These are phyloP conservation scores for Mustelus asterias DNA, from an alignment of 2,113 vertebrate species.

Conservation along the genomic window DNA sequence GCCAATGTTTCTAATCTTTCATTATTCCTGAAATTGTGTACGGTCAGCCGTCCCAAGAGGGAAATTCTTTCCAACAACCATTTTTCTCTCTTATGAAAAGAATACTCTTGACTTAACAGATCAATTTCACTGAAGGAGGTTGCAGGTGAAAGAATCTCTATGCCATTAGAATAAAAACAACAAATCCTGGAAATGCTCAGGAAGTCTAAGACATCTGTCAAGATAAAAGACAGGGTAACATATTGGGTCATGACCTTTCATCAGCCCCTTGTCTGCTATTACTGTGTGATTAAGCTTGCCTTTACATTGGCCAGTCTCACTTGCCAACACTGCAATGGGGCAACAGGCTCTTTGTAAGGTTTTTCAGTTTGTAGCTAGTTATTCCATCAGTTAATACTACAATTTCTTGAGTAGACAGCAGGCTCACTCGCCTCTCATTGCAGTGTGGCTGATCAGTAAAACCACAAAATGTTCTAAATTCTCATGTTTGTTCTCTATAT, in stretches of 20 bases:
- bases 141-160: background rate
- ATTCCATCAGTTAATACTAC: background rate
- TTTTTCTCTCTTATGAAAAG: background rate
- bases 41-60: background rate
- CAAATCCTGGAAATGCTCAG: background rate
- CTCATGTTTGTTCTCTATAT: background rate
- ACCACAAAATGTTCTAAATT: background rate
- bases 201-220: background rate
- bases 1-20: background rate
- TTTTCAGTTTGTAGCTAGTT: background rate
- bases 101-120: background rate
- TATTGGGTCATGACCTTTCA: background rate
- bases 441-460: background rate
- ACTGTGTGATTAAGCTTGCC: background rate
- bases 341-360: background rate
- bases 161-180: background rate
- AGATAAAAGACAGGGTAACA: background rate
- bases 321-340: background rate
- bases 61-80: background rate
- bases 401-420: background rate
- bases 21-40: background rate
- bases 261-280: background rate
- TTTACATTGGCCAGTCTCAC: background rate
- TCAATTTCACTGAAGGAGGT: background rate
- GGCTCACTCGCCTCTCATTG: background rate